Evolutionary conservation across 1,140 invertebrate species (phyloP), one percentile per base, ranked within the genome.

Genomic region (Pogonomyrmex barbatus): DNA sequence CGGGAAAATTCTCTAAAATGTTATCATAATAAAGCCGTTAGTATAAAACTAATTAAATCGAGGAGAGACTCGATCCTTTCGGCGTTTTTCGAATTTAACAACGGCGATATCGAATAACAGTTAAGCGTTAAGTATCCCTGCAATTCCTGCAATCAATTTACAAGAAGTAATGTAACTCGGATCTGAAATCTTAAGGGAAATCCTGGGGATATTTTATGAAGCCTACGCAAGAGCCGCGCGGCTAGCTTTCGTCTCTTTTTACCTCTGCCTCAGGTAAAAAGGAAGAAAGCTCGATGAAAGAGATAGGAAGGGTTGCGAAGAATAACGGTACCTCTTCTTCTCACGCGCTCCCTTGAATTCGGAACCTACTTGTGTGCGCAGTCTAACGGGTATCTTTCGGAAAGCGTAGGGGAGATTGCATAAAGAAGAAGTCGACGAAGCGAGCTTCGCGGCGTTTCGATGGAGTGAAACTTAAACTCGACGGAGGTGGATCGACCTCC

Each of bases 311-410:
- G 88, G 89, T 85, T 90, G 76, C 50, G 33, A 79, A 89, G 84
- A 63, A 85, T 93, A 93, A 93, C 92, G 92, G 92, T 63, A 92
- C 77, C 77, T 75, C 30, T 86, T 86, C 77, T 83, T 56, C 58
- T 86, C 87, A 89, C 63, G 77, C 77, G 24, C 79, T 87, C 88
- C 79, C 89, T 90, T 87, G 84, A 68, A 90, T 87, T 47, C n/a
- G 70, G 87, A 47, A 76, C 71, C 68, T 63, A 65, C 60, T 76
- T 86, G 45, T 24, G 60, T 67, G 56, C 47, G 39, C 14, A 12
- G 9, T 45, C 73, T 87, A 90, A 90, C 88, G 86, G 88, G 47
- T 63, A 65, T 83, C 68, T 81, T 79, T 87, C 73, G 71, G 58
- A 71, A 81, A 87, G 84, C 47, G 65, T 75, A 58, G 84, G 86